Conservation (phyloP, 2,797 vertebrate species). For the Acanthornis magna region DNA sequence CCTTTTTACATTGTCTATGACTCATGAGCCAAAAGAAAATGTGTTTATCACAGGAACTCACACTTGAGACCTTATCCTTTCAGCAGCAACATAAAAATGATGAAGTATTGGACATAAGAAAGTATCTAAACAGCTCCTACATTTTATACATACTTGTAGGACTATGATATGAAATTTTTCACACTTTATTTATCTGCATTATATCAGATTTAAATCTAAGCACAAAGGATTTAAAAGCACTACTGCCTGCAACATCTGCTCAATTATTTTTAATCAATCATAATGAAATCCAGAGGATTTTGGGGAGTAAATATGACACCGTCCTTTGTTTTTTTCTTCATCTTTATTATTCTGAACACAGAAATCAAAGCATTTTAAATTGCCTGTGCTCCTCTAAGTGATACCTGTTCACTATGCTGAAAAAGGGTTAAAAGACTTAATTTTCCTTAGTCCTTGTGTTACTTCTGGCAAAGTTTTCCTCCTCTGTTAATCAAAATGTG, state of each 20-base stretch:
- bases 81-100: conserved; percentile 65
- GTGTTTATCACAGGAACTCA: conserved; percentile 55
- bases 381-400: background rate
- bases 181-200: conserved; percentile 44
- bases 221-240: conserved; percentile 23
- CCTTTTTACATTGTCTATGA: conserved; percentile 66
- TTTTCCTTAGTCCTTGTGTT: background rate
- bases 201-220: conserved; percentile 54
- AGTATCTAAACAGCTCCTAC: background rate
- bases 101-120: background rate
- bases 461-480: conserved; percentile 24
- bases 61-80: conserved; percentile 57
- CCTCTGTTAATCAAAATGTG: conserved; percentile 19
- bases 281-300: conserved; percentile 18
- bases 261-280: conserved; percentile 36
- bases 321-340: background rate
- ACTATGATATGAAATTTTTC: conserved; percentile 1
- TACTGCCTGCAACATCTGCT: conserved; percentile 14
- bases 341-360: background rate
- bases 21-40: conserved; percentile 52
- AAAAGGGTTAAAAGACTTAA: conserved; percentile 30
- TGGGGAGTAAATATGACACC: background rate
- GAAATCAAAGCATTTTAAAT: background rate
- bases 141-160: conserved; percentile 43
- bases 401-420: background rate